Conservation (phyloP, 2,888 invertebrate species). For the Nineta flava region DNA sequence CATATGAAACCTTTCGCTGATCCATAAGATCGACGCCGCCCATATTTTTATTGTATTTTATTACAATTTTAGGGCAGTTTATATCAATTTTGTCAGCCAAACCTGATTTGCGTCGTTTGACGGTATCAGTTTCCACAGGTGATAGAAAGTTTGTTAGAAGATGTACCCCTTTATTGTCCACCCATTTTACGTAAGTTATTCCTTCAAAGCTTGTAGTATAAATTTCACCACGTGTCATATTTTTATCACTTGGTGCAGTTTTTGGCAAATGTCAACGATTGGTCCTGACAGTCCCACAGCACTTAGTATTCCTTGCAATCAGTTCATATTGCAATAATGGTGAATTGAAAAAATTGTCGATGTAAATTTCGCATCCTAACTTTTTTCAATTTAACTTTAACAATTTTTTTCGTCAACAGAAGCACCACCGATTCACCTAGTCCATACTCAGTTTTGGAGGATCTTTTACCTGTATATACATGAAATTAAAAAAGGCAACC, state of each 20-base stretch:
- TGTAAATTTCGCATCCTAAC: not conserved
- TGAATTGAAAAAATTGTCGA: not conserved
- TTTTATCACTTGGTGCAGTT: not conserved
- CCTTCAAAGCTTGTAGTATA: not conserved
- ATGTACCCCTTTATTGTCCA: not conserved
- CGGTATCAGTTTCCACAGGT: not conserved
- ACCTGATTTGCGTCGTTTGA: not conserved
- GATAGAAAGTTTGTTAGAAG: not conserved
- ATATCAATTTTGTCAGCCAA: not conserved
- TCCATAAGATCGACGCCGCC: not conserved
- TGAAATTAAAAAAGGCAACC: conserved; percentile 14
- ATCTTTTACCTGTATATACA: conserved; percentile 14
- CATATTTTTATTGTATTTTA: not conserved
- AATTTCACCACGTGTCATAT: not conserved
- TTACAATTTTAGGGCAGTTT: not conserved
- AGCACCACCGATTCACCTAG: conserved; percentile 14
- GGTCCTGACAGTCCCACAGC: not conserved
- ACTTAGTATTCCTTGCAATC: not conserved
- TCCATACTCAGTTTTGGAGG: conserved; percentile 12
- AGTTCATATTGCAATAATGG: not conserved
- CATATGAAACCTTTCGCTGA: not conserved
- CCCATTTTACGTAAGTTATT: not conserved
- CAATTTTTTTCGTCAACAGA: conserved; percentile 6
- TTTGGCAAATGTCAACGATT: not conserved
- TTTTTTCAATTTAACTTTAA: no score